These are phyloP conservation scores for Rhagoletis zephyria DNA, from an alignment of 1,140 invertebrate species.

Conservation along the genomic window DNA sequence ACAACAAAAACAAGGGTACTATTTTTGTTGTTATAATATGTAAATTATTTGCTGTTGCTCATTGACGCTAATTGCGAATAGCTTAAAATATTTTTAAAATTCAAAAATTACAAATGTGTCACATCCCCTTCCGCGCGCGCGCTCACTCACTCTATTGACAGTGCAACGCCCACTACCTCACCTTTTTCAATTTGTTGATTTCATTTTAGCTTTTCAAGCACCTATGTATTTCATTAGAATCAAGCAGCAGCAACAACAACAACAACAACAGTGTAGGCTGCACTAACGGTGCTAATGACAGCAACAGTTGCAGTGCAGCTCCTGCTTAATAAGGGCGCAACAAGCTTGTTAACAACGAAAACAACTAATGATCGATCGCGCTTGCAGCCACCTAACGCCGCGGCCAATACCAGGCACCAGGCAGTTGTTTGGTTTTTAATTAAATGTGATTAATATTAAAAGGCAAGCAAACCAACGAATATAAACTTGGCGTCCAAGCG, in stretches of 20 bases:
- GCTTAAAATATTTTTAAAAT: background rate
- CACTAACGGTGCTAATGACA: conserved; percentile 28
- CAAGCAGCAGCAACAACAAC: background rate
- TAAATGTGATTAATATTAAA: conserved; percentile 52
- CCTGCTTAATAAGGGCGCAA: conserved; percentile 49
- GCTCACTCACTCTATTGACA: background rate
- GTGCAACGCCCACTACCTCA: background rate
- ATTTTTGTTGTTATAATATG: no score
- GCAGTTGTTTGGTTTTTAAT: conserved; percentile 38
- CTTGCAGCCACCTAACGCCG: conserved; percentile 8
- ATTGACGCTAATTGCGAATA: no score
- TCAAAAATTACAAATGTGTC: background rate
- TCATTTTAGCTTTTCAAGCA: background rate
- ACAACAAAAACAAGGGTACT: no score
- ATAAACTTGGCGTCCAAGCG: background rate
- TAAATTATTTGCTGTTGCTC: background rate
- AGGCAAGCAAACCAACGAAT: conserved; percentile 47
- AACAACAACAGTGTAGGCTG: background rate
- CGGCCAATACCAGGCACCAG: background rate
- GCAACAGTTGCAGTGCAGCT: conserved; percentile 4
- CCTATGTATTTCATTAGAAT: background rate
- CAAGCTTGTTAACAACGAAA: conserved; percentile 53
- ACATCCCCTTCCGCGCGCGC: background rate
- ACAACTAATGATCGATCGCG: conserved; percentile 53
- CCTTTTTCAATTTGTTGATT: background rate